Evolutionary conservation across 1,140 invertebrate genomes (phyloP), one percentile per base, ranked within the genome.

Genomic region (Anastrepha ludens): DNA sequence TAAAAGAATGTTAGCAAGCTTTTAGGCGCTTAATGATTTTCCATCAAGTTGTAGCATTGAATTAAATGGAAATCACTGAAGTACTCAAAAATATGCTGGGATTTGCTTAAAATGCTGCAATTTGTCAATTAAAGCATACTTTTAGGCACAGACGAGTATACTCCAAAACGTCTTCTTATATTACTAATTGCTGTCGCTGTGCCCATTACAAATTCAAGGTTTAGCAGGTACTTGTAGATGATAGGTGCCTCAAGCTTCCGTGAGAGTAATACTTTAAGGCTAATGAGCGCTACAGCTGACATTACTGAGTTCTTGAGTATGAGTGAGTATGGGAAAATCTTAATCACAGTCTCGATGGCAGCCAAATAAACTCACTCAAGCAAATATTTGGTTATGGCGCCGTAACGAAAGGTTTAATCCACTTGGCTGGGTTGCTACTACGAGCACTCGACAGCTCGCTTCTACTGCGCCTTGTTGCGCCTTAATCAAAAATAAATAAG

Each of bases 351-450:
- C 29, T 67, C 11, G 64, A n/a, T 8, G 64, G 64, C 41, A 70
- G 67, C 41, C 41, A 74, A 74, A 17, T 39, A 74, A 17, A 74
- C 4, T 41, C 11, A 74, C 67, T 74, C 13, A 74, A 74, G 67
- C 67, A 17, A 74, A 74, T 74, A 74, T 67, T 67, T 29, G 29
- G 11, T 41, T 29, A 67, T 44, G 4, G 67, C 15, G 41, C 67
- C 15, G 15, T 17, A 47, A 74, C 2, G 67, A 47, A 15, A 17
- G 15, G 4, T 74, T 74, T 74, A 74, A 44, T 74, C 41, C 41
- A 47, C 67, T 44, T 13, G 67, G 13, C 67, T 47, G 17, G 44
- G 15, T 9, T 11, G 20, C 64, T 6, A 2, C 39, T 39, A 29
- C 9, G 4, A 4, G 9, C 1, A 67, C 7, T 11, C n/a, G 62